A percentile compares a stretch with the other conserved stretches of the same genome.
Evolutionary conservation across 2,113 vertebrate genomes (phyloP).

Genomic region (Oenanthe melanoleuca): DNA sequence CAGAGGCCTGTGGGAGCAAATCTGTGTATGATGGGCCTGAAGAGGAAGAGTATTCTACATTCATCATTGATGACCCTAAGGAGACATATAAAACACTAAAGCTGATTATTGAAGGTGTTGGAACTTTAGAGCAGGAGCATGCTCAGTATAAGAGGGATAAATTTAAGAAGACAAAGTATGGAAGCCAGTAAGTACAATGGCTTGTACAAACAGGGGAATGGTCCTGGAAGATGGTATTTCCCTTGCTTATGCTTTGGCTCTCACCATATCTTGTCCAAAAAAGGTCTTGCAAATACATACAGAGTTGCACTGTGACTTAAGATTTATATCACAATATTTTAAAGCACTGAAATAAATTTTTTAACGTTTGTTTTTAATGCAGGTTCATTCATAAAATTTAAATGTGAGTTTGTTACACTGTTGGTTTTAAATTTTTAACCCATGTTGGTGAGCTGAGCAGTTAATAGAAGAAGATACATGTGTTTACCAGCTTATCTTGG

Average conservation of each 20-base stretch:
- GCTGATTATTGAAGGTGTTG: constrained; percentile 86
- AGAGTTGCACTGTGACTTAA: background rate
- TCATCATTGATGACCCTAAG: constrained; percentile 95
- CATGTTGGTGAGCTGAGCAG: background rate
- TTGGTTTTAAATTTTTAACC: background rate
- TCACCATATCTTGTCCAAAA: background rate
- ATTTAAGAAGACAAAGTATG: constrained; percentile 96
- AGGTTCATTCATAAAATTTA: background rate
- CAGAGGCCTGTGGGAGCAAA: constrained; percentile 97
- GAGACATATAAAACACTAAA: constrained; percentile 95
- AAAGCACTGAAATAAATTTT: background rate
- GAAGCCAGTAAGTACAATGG: constrained; percentile 90
- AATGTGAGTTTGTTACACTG: background rate
- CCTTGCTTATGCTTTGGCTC: background rate
- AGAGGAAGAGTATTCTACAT: constrained; percentile 93
- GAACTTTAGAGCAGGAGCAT: constrained; percentile 90
- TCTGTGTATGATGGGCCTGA: constrained; percentile 95
- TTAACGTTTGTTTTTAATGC: background rate
- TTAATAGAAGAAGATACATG: background rate
- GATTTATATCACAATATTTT: background rate
- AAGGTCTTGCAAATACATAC: background rate
- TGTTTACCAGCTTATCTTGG: background rate
- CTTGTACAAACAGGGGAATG: background rate
- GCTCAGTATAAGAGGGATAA: constrained; percentile 94
- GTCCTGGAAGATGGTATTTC: background rate